phyloP scores from a whole-genome alignment of 2,888 invertebrate species.

The Drosophila mimetica region DNA sequence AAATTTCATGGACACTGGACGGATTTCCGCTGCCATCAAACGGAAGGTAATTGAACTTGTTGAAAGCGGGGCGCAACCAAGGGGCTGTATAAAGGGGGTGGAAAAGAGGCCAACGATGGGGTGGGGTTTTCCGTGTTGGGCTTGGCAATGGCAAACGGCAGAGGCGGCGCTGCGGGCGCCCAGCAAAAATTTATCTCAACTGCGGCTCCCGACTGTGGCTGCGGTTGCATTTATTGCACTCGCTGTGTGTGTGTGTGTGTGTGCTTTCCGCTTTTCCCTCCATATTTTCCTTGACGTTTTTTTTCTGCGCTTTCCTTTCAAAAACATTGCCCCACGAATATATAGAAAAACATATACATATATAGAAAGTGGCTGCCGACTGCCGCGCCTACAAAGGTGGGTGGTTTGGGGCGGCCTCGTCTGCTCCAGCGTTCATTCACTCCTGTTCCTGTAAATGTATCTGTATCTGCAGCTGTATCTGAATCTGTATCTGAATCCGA shows the following conservation, averaged over 20 bases:
- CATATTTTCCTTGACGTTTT: conserved; percentile 24
- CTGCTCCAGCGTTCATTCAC: conserved; percentile 78
- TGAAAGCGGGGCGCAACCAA: conserved; percentile 55
- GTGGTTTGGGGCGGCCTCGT: conserved; percentile 31
- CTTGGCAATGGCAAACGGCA: conserved; percentile 57
- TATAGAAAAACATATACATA: conserved; percentile 60
- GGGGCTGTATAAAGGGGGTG: conserved; percentile 1
- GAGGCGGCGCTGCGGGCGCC: conserved; percentile 58
- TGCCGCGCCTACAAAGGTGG: conserved; percentile 63
- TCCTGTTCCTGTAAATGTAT: conserved; percentile 32
- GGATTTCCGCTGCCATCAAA: conserved; percentile 89
- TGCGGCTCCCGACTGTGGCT: conserved; percentile 51
- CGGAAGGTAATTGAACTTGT: conserved; percentile 85
- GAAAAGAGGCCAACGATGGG: too few relatives aligned
- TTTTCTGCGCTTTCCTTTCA: conserved; percentile 69
- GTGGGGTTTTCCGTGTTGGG: conserved; percentile 6
- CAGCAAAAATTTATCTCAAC: conserved; percentile 51
- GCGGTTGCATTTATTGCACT: conserved; percentile 75
- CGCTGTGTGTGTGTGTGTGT: conserved; percentile 50
- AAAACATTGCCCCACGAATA: conserved; percentile 60
- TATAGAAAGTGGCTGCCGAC: conserved; percentile 71
- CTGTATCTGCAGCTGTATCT: conserved; percentile 35
- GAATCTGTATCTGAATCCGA: conserved; percentile 46
- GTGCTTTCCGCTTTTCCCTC: conserved; percentile 30
- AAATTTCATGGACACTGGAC: conserved; percentile 91